These are phyloP conservation scores for Coleophora deauratella DNA, from an alignment of 2,888 invertebrate genomes.

Conservation along the genomic window DNA sequence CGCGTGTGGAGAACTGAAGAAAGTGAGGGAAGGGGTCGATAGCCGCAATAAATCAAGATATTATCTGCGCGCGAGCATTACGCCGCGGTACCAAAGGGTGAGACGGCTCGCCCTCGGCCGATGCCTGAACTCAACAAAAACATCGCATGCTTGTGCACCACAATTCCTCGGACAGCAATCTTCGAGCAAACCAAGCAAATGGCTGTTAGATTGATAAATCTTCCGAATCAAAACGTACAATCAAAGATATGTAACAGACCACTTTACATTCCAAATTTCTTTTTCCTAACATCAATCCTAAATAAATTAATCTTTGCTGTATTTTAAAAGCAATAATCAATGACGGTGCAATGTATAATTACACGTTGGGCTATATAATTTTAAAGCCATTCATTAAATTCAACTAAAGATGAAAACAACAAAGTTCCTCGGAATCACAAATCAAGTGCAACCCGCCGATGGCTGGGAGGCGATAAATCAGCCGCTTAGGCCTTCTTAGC, in stretches of 20 bases:
- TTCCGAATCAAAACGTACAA: too few relatives aligned
- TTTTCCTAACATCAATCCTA: constrained; percentile 15
- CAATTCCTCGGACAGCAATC: constrained; percentile 15
- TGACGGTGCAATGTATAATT: constrained; percentile 56
- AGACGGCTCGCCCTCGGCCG: constrained; percentile 34
- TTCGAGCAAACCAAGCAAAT: not conserved
- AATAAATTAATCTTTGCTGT: constrained; percentile 44
- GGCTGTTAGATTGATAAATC: constrained; percentile 1
- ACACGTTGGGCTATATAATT: constrained; percentile 60
- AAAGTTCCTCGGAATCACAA: constrained; percentile 57
- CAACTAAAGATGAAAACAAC: constrained; percentile 66
- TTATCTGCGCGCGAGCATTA: constrained; percentile 61
- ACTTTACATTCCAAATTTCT: constrained; percentile 8
- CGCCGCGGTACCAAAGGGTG: constrained; percentile 54
- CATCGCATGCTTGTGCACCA: constrained; percentile 16
- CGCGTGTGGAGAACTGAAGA: not conserved
- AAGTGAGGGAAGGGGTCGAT: constrained; percentile 28
- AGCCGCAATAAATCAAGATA: constrained; percentile 67
- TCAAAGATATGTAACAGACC: not conserved
- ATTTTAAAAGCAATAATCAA: constrained; percentile 63
- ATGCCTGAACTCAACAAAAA: constrained; percentile 17
- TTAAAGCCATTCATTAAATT: constrained; percentile 67
- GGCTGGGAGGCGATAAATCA: constrained; percentile 63
- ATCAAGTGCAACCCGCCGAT: constrained; percentile 62
- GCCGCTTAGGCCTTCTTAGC: constrained; percentile 73